phyloP scores from a whole-genome alignment of 2,113 vertebrate genomes.

The Maylandia zebra region DNA sequence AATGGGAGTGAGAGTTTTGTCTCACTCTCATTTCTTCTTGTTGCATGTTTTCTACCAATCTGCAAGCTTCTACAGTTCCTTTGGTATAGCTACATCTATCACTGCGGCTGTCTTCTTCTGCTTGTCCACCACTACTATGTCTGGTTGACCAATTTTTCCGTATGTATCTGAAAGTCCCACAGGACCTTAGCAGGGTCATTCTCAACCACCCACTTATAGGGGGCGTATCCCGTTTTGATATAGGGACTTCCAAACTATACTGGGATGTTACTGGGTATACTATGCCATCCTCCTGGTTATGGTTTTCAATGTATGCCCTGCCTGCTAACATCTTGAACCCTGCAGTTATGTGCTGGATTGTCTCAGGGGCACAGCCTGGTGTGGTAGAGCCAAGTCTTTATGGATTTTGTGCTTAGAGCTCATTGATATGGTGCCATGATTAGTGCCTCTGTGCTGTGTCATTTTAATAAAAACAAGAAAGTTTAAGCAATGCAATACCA shows the following conservation, averaged over 20 bases:
- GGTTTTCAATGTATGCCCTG: too few species aligned
- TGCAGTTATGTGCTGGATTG: background rate
- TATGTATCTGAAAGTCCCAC: background rate
- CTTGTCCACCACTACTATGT: background rate
- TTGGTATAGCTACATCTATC: background rate
- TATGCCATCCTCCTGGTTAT: background rate
- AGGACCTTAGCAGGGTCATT: background rate
- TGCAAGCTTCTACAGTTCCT: background rate
- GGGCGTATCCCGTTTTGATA: background rate
- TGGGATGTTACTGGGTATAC: background rate
- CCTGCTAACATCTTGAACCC: background rate
- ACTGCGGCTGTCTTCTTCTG: background rate
- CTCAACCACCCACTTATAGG: background rate
- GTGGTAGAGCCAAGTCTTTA: background rate
- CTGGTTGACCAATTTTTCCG: background rate
- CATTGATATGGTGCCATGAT: background rate
- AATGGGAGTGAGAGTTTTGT: background rate
- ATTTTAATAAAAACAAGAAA: background rate
- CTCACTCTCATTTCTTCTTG: background rate
- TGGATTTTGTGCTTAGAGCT: background rate
- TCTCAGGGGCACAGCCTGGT: background rate
- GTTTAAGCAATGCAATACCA: background rate
- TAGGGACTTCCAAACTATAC: background rate
- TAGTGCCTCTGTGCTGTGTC: background rate
- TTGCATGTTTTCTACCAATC: background rate